Evolutionary conservation across 2,113 vertebrate species (phyloP).

Genomic region (Cebus imitator): DNA sequence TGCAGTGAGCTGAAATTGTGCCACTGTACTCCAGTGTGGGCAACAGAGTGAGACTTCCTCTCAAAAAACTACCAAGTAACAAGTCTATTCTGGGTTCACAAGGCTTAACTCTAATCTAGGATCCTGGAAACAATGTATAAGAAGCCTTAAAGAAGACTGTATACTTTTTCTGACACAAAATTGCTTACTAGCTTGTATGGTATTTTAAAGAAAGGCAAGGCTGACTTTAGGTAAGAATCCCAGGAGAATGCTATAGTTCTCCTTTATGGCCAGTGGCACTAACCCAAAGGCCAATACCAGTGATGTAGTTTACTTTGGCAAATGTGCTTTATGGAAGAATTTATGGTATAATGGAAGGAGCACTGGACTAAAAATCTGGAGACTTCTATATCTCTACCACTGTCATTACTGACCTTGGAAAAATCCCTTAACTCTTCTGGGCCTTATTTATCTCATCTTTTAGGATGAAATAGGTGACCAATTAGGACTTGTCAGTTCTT

Average conservation of each 20-base stretch:
- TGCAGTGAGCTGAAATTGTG: no score
- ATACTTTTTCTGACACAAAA: conserved; percentile 22
- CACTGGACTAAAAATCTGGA: not conserved
- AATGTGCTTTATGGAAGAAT: not conserved
- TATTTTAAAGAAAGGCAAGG: conserved; percentile 19
- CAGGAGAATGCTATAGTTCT: not conserved
- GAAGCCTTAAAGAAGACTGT: not conserved
- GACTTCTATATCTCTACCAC: not conserved
- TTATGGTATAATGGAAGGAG: not conserved
- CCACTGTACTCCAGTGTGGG: no score
- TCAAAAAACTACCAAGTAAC: not conserved
- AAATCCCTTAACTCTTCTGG: not conserved
- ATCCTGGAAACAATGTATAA: not conserved
- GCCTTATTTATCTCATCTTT: not conserved
- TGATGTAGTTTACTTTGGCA: conserved; percentile 4
- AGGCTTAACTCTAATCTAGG: not conserved
- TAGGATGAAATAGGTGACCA: not conserved
- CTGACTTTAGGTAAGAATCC: conserved; percentile 10
- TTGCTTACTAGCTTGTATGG: not conserved
- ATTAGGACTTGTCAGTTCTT: not conserved
- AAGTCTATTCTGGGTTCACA: not conserved
- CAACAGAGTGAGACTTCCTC: no score
- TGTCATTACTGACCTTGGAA: not conserved
- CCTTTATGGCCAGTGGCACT: not conserved
- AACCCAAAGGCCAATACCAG: not conserved